phyloP scores from a whole-genome alignment of 2,888 invertebrate genomes.

The Drosophila paranaensis region DNA sequence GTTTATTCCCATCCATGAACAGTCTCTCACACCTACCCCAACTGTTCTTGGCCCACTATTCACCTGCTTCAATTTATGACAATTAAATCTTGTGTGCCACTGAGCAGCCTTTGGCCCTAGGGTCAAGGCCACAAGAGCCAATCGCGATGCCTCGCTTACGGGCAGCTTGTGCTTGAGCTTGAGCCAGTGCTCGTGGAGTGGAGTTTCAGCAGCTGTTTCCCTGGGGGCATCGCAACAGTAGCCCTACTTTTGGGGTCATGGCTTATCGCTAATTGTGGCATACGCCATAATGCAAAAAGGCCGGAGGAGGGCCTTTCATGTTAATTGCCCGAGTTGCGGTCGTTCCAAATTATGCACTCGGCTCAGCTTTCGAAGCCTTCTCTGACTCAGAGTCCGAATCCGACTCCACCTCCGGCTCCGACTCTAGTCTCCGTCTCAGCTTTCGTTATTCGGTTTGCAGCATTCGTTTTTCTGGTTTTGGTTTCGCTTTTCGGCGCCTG shows the following conservation, averaged over 20 bases:
- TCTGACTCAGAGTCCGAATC: background rate
- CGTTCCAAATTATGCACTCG: conserved; percentile 53
- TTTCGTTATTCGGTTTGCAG: conserved; percentile 23
- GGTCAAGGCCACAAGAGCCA: background rate
- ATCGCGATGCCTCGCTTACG: background rate
- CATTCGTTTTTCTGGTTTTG: conserved; percentile 39
- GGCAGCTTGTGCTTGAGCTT: background rate
- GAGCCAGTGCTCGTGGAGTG: background rate
- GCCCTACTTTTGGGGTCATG: conserved; percentile 41
- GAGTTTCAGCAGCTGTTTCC: conserved; percentile 55
- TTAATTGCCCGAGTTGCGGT: conserved; percentile 62
- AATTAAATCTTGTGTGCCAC: background rate
- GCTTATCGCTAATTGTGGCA: conserved; percentile 71
- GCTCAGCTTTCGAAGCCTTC: background rate
- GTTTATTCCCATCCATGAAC: background rate
- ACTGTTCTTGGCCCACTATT: background rate
- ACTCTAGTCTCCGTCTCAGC: conserved; percentile 6
- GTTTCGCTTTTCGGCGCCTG: conserved; percentile 46
- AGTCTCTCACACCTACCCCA: background rate
- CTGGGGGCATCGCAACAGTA: conserved; percentile 24
- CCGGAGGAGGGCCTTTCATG: conserved; percentile 64
- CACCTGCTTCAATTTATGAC: background rate
- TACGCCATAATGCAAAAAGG: conserved; percentile 43
- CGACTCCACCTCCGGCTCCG: background rate
- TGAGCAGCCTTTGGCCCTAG: background rate